Conservation (phyloP, 2,113 vertebrate species). For the Chaetops frenatus region DNA sequence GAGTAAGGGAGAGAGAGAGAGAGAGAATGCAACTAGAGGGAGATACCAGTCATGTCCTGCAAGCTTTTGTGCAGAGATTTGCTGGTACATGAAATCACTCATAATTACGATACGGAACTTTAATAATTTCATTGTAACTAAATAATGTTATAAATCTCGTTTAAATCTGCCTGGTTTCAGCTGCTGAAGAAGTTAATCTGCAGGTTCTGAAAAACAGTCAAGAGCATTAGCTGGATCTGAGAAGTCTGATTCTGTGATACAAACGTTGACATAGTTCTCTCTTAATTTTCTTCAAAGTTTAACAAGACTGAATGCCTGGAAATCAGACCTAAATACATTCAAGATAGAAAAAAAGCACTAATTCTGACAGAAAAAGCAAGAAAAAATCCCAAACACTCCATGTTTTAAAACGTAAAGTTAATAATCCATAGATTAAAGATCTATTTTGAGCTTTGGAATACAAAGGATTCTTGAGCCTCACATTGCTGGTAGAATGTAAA, state of each 20-base stretch:
- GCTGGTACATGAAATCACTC: not conserved
- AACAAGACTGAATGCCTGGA: not conserved
- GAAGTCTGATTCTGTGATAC: not conserved
- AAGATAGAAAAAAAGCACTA: not conserved
- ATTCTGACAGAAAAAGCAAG: not conserved
- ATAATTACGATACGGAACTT: not conserved
- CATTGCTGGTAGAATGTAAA: not conserved
- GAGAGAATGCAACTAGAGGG: not conserved
- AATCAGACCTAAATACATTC: not conserved
- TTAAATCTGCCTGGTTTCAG: not conserved
- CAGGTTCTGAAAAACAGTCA: not conserved
- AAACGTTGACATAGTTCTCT: not conserved
- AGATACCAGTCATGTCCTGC: not conserved
- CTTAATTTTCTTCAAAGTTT: not conserved
- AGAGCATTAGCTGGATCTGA: not conserved
- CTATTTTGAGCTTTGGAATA: not conserved
- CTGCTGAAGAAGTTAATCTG: not conserved
- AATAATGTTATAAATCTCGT: not conserved
- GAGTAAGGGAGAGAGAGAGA: not conserved
- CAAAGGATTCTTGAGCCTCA: not conserved
- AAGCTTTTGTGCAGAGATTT: not conserved
- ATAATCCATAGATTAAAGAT: not conserved
- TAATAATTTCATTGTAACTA: not conserved
- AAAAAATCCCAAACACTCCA: not conserved
- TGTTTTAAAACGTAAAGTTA: not conserved